Evolutionary conservation across 92 coral and sea anemone species (phyloP), one percentile per base, ranked within the genome.

Genomic region (Porites cylindrica): DNA sequence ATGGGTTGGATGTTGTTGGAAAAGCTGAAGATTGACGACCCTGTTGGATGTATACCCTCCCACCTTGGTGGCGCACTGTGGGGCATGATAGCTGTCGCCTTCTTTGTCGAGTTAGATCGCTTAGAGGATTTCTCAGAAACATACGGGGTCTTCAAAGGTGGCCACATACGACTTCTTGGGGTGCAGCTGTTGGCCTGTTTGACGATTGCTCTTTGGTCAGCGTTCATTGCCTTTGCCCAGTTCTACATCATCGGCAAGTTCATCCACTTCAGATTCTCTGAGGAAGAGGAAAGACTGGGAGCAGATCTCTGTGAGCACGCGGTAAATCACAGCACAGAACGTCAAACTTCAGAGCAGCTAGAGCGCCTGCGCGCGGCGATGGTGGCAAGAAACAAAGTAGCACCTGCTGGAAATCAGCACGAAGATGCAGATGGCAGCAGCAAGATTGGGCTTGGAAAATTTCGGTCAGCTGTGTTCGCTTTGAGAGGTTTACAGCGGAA

Each of bases 21-120:
- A 50, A 90, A 89, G 66, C 87, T 91, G 12, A 82, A 91, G 67
- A 87, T 94, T 51, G 97, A 94, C 53, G 97, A 94, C 54, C 97
- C 97, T 1, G 97, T 94, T 23, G 95, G 97, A 7, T 91, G 95
- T 1, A 88, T 94, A 10, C 76, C 97, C 17, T 91, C 88, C 8
- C 97, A 94, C 58, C 95, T 95, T 4, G 97, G 97, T 6, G 93
- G 91, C 1, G 86, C 97, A 16, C 71, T 94, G 18, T 94, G 97
- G 97, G 89, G 93, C 24, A 94, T 94, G 97, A 26, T 94, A 18
- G 97, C 97, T 16, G 97, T 94, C 17, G 97, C 95, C n/a, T 89
- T 94, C 91, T 94, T 94, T 50, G 97, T 92, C 8, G 97, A 94
- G 51, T 86, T 80, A 11, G 97, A 94, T 62, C 75, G 89, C 10